Evolutionary conservation across 2,797 vertebrate species (phyloP).

Genomic region (Melanotaenia parkinsoni): DNA sequence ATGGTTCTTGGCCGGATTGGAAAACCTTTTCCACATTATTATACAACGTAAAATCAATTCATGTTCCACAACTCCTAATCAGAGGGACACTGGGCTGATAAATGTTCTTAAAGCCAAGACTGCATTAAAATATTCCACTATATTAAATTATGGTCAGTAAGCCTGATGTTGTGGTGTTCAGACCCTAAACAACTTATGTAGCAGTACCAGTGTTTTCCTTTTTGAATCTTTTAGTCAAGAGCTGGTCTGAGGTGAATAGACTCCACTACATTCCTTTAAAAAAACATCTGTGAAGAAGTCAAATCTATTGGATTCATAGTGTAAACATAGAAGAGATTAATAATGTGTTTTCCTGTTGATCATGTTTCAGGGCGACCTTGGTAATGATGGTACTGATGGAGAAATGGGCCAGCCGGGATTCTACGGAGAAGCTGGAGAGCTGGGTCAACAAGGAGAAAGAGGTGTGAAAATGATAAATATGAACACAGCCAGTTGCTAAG

Average conservation of each 20-base stretch:
- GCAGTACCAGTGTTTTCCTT: conserved; percentile 24
- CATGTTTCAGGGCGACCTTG: conserved; percentile 80
- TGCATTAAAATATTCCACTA: conserved; percentile 55
- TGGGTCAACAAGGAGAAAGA: conserved; percentile 77
- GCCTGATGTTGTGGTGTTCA: conserved; percentile 37
- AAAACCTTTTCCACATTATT: conserved; percentile 80
- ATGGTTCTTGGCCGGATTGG: conserved; percentile 75
- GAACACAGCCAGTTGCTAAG: neutral
- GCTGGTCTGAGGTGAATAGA: conserved; percentile 28
- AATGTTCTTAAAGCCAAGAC: conserved; percentile 65
- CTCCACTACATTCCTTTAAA: conserved; percentile 7
- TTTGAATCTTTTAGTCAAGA: conserved; percentile 12
- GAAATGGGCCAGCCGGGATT: conserved; percentile 83
- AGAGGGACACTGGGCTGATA: conserved; percentile 58
- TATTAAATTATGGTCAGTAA: conserved; percentile 50
- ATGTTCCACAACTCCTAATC: conserved; percentile 71
- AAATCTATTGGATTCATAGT: conserved; percentile 15
- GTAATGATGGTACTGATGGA: conserved; percentile 78
- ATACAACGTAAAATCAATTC: conserved; percentile 56
- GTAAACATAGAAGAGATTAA: conserved; percentile 41
- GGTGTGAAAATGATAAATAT: conserved; percentile 65
- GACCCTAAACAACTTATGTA: conserved; percentile 43
- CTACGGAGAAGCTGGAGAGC: conserved; percentile 83
- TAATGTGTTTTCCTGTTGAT: conserved; percentile 52
- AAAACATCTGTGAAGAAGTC: conserved; percentile 1